A percentile compares a stretch with the other conserved stretches of the same genome.
Evolutionary conservation across 2,888 invertebrate species (phyloP).

Genomic region (Pachliopta kotzebuea): DNA sequence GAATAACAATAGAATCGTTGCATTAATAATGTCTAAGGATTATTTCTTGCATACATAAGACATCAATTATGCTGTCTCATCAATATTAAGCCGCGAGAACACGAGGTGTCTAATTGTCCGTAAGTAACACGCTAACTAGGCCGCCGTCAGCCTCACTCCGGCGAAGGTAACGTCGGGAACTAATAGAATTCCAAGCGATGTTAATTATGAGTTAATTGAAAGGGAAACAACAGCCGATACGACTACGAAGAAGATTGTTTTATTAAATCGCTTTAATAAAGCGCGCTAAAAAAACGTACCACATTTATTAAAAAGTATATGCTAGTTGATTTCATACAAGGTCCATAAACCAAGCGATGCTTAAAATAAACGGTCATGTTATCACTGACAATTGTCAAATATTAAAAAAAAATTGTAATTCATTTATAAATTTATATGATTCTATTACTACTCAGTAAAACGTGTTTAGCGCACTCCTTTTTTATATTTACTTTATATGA

Average conservation of each 20-base stretch:
- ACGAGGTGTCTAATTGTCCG: constrained; percentile 56
- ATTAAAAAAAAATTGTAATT: too few relatives aligned
- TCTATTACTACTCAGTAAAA: background rate
- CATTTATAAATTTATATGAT: background rate
- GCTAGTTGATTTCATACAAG: background rate
- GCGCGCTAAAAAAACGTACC: background rate
- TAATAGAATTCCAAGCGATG: constrained; percentile 39
- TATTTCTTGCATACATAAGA: constrained; percentile 27
- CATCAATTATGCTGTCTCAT: constrained; percentile 29
- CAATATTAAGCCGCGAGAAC: constrained; percentile 22
- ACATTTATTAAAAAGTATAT: background rate
- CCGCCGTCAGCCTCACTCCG: constrained; percentile 44
- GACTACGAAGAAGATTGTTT: constrained; percentile 34
- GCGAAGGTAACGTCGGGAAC: constrained; percentile 35
- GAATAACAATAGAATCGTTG: constrained; percentile 4
- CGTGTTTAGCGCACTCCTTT: background rate
- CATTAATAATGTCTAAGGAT: constrained; percentile 17
- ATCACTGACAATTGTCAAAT: too few relatives aligned
- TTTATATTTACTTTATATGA: background rate
- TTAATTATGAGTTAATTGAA: constrained; percentile 49
- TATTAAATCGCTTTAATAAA: constrained; percentile 19
- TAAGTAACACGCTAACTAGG: constrained; percentile 65
- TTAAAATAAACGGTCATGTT: background rate
- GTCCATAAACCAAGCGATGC: background rate
- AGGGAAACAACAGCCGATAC: constrained; percentile 37